Evolutionary conservation across 2,797 vertebrate species (phyloP), one percentile per base, ranked within the genome.

Genomic region (Coilia nasus): DNA sequence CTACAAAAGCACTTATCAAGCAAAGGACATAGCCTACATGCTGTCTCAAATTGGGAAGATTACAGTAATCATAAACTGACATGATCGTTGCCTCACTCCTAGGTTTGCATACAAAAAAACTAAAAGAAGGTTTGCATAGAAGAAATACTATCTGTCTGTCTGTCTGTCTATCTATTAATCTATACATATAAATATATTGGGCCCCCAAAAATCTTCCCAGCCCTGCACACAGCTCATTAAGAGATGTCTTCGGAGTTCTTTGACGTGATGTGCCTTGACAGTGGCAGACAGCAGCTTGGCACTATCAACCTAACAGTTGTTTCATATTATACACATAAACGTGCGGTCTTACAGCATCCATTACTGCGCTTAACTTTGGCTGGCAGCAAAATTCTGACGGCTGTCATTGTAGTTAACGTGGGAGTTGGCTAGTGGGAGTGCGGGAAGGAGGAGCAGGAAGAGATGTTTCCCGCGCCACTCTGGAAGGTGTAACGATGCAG

Each of bases 201-300:
- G 10, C 50, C 7, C 50, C 14, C 50, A 54, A 1, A 54, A 54
- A 54, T 54, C 50, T 7, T 54, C 50, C 50, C 9, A 3, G 7
- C 14, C 9, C 50, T 54, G 50, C 71, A 78, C 71, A 44, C 35
- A 41, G 71, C 6, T 78, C 71, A 78, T 44, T 78, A 44, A 17
- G 71, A 7, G 71, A 78, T 78, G 71, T 78, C 71, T 78, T 21
- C 35, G 31, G 35, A 78, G 31, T 78, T 44, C 31, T 78, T 35
- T 44, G 31, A 44, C 71, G 71, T 78, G 35, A 78, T 78, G 71
- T 5, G 35, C 41, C 31, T 44, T 78, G 71, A 78, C 71, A 78
- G 71, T 44, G 35, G 71, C 31, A 78, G 71, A 78, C 71, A 78
- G 71, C 71, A 41, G 35, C 41, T 78, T 78, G 71, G 71, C 71